Evolutionary conservation across 2,888 invertebrate species (phyloP), one percentile per base, ranked within the genome.

Genomic region (Cerastis leucographa): DNA sequence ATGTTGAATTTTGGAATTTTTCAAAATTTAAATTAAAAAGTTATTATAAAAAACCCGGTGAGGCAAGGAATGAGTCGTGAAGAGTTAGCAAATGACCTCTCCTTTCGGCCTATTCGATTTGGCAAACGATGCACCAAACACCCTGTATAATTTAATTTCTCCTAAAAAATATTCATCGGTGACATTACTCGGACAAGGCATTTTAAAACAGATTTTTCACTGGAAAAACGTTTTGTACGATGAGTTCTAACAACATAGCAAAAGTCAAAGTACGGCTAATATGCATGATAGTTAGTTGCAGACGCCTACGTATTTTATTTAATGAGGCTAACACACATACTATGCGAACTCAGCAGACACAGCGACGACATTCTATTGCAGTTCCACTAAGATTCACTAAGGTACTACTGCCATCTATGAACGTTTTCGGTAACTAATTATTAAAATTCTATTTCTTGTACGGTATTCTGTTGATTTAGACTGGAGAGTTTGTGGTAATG

Each of bases 271-370:
- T 44, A 51, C 25, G 0, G 22, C 35, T 35, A 29, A 25, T 25
- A 56, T 65, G 1, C 3, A 59, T 35, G 65, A 59, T 25, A 25
- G 29, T 35, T 29, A 54, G 40, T 14, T 35, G 42, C 73, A 64
- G 49, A 73, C 56, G 64, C 68, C 29, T 51, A 76, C 62, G 25
- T 19, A 71, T 80, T 29, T 54, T 42, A 70, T 80, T 70, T 68
- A 80, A 67, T 75, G 75, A 80, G 71, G 75, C 14, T 56, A 67
- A 59, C 35, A 68, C 22, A 51, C 59, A 74, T 64, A 75, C 65
- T 59, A 19, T 64, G 56, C 67, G 71, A 54, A 66, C 66, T 80
- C 74, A 70, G 74, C 80, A 80, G 81, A 80, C 80, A 67, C n/a
- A 46, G 46, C 29, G 80, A 59, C 68, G 76, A 40, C 81, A 71